Percentiles rank a stretch among this genome's conserved stretches.
phyloP scores from a whole-genome alignment of 2,888 invertebrate genomes.

The Cryptus viduatorius region DNA sequence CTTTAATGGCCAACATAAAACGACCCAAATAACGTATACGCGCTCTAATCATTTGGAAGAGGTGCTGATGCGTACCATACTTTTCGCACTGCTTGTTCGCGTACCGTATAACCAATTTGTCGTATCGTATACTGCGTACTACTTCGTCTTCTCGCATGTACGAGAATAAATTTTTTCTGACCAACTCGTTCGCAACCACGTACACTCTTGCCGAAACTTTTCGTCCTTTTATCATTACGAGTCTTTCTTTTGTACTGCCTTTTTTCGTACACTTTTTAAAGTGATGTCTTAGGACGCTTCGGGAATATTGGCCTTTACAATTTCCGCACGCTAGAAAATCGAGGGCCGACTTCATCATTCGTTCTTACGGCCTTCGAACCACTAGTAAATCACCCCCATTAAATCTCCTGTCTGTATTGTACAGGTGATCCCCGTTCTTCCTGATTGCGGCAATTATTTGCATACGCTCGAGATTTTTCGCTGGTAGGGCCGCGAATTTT shows the following conservation, averaged over 20 bases:
- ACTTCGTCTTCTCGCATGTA: too few relatives aligned
- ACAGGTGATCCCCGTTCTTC: constrained; percentile 57
- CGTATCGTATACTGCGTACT: too few relatives aligned
- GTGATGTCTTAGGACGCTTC: constrained; percentile 47
- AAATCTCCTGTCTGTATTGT: constrained; percentile 55
- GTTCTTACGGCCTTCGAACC: constrained; percentile 39
- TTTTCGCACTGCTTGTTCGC: too few relatives aligned
- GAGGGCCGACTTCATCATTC: too few relatives aligned
- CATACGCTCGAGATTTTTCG: constrained; percentile 39
- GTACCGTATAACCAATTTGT: too few relatives aligned
- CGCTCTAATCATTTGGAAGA: too few relatives aligned
- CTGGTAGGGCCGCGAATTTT: constrained; percentile 45
- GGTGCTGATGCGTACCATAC: too few relatives aligned
- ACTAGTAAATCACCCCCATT: constrained; percentile 54
- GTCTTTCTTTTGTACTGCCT: constrained; percentile 22
- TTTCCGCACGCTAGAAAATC: not conserved
- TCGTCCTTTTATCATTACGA: constrained; percentile 47
- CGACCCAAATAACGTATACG: not conserved
- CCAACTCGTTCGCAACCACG: constrained; percentile 38
- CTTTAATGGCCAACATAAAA: not conserved
- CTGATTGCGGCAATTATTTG: constrained; percentile 53
- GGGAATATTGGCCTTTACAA: not conserved
- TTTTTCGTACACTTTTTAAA: constrained; percentile 39
- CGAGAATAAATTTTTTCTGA: constrained; percentile 36
- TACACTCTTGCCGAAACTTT: constrained; percentile 49